Evolutionary conservation across 2,113 vertebrate species (phyloP), one percentile per base, ranked within the genome.

Genomic region (Nesogale talazaci): DNA sequence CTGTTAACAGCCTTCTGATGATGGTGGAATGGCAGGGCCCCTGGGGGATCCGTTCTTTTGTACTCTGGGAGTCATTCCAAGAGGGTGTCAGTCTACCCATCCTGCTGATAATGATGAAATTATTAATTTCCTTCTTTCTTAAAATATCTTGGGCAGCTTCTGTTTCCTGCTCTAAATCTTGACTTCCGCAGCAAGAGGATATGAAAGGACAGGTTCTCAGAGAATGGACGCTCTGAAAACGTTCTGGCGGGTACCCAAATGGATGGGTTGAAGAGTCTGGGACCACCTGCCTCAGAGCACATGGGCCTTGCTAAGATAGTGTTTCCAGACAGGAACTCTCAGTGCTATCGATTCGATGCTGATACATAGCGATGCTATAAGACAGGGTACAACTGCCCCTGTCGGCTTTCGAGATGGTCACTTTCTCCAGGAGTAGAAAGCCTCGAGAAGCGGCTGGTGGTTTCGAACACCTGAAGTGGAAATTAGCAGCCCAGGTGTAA

Each of bases 111-210:
- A 78, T 46, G 63, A 75, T 42, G 65, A 84, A 72, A 82, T 61
- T 77, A 67, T 92, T 59, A 23, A 78, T 89, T 85, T 95, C 22
- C 29, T 74, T 88, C n/a, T 85, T 63, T 63, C 17, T 93, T 76
- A 93, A 81, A 74, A 86, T 56, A 76, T 10, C 31, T 56, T 78
- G 17, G 27, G 22, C 57, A 63, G 42, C 34, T 93, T 78, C 56
- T 89, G 8, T 89, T 85, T 94, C 79, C 36, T 27, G 2, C 46
- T 70, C 23, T 72, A 74, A 81, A 34, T 8, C 3, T 89, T 80
- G 34, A 88, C 25, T 83, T 95, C 70, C 59, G 27, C 8, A 86
- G 31, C 38, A 65, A 76, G 61, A 88, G 34, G 81, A 52, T 46
- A 75, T 69, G 34, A 89, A 84, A 83, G 12, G 3, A n/a, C 31